Evolutionary conservation across 2,888 invertebrate genomes (phyloP), one percentile per base, ranked within the genome.

Genomic region (Rhagonycha lutea): DNA sequence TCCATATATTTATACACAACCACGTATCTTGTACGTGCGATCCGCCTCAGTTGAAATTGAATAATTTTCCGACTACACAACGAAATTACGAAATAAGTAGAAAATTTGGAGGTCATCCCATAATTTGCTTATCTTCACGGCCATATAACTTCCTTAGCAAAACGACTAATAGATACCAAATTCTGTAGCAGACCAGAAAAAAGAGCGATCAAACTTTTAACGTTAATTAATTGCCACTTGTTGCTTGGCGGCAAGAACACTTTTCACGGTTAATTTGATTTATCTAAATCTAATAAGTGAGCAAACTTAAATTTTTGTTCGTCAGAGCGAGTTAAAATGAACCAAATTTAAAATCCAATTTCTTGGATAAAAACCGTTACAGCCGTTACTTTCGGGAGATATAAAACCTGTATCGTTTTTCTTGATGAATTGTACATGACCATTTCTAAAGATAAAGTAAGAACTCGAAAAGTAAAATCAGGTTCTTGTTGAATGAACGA

Each of bases 371-470:
- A n/a, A 47, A 74, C 74, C 70, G 74, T 74, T 74, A 74, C 14
- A 47, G 67, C 70, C 74, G 70, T 70, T 74, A 74, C 29, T 68
- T 62, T 68, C 14, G 65, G 18, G 18, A 70, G 61, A 70, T 61
- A 18, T 62, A 70, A 68, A 74, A 74, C 70, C 70, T 70, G 74
- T 67, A 65, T 61, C 23, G 67, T 65, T 47, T 47, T 63, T 32
- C 61, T 69, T 74, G 70, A 74, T 70, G 74, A 70, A 74, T 74
- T 70, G 61, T 74, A 60, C 47, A 67, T 32, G 74, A 70, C 61
- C 62, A 14, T 26, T 47, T 47, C n/a, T 47, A 47, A 24, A 73
- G 73, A 73, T 73, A 73, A 69, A 69, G 60, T 47, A 73, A 60
- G 47, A 73, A 69, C 63, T 73, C 61, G 26, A 26, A 69, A 73